Evolutionary conservation across 2,888 invertebrate genomes (phyloP), one percentile per base, ranked within the genome.

Genomic region (Nudaria mundana): DNA sequence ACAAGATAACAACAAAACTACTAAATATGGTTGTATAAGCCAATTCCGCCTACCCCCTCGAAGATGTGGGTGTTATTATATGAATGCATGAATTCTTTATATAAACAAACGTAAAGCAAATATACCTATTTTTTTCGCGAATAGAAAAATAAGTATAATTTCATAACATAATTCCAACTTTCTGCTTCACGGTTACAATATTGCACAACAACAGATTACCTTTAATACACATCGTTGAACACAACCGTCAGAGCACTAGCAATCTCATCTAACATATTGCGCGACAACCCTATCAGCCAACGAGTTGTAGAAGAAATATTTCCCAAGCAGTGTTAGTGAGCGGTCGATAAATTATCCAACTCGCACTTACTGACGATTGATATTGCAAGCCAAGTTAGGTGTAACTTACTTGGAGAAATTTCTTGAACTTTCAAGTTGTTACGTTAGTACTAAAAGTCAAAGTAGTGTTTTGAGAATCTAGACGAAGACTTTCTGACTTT

Each of bases 301-400:
- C 23, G 23, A 30, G 30, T 35, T 10, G 36, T 37, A 35, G 24
- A 44, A 41, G 43, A 53, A 53, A 49, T 53, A 39, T 53, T 56
- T 44, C 41, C 31, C 30, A 39, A 53, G 38, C 56, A 54, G 48
- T 52, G 49, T 45, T 38, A 50, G 40, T 50, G 52, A 55, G 39
- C 49, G 43, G 47, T 56, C 59, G 52, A 64, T 61, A 67, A 67
- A 66, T 67, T 63, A 58, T 59, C 50, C 40, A 50, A 41, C 43
- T 46, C 50, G 41, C 59, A 59, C 58, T 63, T 48, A 53, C 52
- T 45, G 48, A 54, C 46, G 15, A 13, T 10, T 29, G 14, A 35
- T 18, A 35, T 16, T 14, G 36, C 18, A 11, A 23, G 18, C 15
- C 2, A 36, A 36, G n/a, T 23, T 15, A 5, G 7, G 10, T 16